Conservation (phyloP, 2,113 vertebrate species). For the Hymenochirus boettgeri region DNA sequence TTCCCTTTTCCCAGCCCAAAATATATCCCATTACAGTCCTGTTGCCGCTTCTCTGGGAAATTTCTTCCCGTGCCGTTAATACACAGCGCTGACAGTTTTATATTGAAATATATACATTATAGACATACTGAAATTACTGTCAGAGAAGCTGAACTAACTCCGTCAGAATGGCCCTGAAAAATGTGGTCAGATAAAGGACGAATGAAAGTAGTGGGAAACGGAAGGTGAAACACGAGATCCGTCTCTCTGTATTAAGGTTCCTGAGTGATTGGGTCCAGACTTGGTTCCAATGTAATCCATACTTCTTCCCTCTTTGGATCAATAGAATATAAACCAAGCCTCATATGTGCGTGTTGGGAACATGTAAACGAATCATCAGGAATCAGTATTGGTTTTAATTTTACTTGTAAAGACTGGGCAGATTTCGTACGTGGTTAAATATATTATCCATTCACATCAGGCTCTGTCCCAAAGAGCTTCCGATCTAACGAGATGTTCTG, state of each 20-base stretch:
- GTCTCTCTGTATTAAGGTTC: background rate
- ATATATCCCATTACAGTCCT: background rate
- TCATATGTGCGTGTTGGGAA: too few species aligned
- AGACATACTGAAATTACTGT: background rate
- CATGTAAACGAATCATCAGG: too few species aligned
- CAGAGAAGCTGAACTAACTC: constrained; percentile 7
- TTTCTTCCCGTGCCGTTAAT: background rate
- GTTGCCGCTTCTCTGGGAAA: background rate
- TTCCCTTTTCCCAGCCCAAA: too few species aligned
- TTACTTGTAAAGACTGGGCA: too few species aligned
- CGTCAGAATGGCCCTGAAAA: constrained; percentile 15
- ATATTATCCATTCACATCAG: too few species aligned
- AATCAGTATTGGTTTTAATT: too few species aligned
- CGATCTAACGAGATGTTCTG: too few species aligned
- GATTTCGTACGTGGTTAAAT: too few species aligned
- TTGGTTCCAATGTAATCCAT: too few species aligned
- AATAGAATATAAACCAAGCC: background rate
- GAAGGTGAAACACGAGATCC: background rate
- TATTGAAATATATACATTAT: constrained; percentile 3
- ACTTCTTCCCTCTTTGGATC: background rate
- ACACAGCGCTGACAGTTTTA: background rate
- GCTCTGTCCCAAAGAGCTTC: too few species aligned
- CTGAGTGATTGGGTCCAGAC: background rate
- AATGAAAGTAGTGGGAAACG: background rate
- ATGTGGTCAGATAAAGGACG: constrained; percentile 24